A percentile compares a stretch with the other conserved stretches of the same genome.
These are phyloP conservation scores for Melozone crissalis DNA, from an alignment of 2,113 vertebrate species.

Conservation along the genomic window DNA sequence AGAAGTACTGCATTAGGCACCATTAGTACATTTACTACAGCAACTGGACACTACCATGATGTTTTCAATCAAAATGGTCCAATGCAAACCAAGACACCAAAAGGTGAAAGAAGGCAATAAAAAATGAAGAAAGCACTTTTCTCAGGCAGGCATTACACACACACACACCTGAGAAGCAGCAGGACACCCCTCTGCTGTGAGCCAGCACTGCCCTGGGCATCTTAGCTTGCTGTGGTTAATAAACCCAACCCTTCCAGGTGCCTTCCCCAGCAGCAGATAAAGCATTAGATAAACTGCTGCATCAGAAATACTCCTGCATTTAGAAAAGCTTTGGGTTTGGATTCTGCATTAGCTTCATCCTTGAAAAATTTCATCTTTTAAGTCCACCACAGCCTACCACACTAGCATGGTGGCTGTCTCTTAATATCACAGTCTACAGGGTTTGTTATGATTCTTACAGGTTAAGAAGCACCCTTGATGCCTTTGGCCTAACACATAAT, in stretches of 20 bases:
- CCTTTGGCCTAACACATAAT: background rate
- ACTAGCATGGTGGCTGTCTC: background rate
- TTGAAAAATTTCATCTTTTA: background rate
- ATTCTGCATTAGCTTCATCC: background rate
- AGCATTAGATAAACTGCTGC: background rate
- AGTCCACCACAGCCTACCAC: background rate
- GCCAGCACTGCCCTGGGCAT: background rate
- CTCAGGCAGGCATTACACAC: background rate
- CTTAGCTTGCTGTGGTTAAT: background rate
- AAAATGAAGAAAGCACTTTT: background rate
- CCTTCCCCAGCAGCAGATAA: background rate
- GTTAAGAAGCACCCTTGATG: background rate
- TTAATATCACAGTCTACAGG: background rate
- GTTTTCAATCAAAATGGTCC: background rate
- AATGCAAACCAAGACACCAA: background rate
- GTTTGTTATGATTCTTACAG: background rate
- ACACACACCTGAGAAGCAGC: background rate
- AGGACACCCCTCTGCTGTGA: background rate
- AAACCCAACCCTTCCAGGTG: background rate
- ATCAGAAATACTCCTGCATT: background rate
- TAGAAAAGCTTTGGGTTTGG: background rate
- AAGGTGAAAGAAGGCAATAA: background rate
- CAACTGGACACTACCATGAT: background rate
- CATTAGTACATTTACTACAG: background rate
- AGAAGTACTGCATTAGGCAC: background rate